phyloP scores from a whole-genome alignment of 2,113 vertebrate genomes.

The Semnopithecus entellus region DNA sequence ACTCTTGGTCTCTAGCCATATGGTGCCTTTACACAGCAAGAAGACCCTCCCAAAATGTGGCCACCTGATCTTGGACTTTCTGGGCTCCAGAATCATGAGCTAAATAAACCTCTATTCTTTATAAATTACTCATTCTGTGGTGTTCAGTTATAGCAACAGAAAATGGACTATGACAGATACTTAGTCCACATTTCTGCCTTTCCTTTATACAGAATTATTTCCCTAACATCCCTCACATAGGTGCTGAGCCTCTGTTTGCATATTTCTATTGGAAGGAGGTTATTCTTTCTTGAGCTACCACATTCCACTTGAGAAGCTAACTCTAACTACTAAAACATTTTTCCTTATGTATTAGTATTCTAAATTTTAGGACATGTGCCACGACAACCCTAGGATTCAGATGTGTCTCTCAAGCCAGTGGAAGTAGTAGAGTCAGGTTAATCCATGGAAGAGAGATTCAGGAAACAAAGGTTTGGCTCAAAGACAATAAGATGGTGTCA shows the following conservation, averaged over 20 bases:
- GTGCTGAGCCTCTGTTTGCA: not conserved
- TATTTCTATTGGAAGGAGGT: not conserved
- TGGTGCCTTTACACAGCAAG: not conserved
- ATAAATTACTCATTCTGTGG: not conserved
- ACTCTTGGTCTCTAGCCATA: not conserved
- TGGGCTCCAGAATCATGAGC: not conserved
- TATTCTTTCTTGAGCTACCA: conserved; percentile 5
- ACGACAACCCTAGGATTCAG: not conserved
- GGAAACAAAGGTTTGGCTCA: not conserved
- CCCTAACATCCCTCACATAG: not conserved
- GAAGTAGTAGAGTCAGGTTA: not conserved
- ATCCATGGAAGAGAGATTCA: not conserved
- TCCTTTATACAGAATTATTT: not conserved
- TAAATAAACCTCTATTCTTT: not conserved
- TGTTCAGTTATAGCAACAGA: not conserved
- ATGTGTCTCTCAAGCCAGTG: not conserved
- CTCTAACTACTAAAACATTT: not conserved
- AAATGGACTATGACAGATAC: not conserved
- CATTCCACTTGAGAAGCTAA: conserved; percentile 5
- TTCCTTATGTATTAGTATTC: not conserved
- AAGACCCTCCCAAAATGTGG: not conserved
- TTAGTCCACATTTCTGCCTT: not conserved
- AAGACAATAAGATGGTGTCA: not conserved
- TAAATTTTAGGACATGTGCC: not conserved
- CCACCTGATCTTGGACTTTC: not conserved